Evolutionary conservation across 2,888 invertebrate species (phyloP).

Genomic region (Ceramica pisi): DNA sequence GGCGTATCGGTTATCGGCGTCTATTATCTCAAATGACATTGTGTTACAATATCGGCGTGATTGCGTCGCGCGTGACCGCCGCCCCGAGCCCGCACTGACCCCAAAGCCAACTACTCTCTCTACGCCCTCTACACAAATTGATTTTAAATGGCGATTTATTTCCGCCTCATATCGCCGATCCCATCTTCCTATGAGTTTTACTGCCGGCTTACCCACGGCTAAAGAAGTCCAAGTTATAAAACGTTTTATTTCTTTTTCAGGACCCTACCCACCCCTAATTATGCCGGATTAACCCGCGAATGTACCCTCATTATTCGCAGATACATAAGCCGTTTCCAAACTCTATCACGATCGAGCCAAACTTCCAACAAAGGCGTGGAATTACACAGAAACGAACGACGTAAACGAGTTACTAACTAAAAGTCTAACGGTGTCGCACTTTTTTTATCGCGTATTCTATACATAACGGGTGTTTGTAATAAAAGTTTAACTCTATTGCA

Average conservation of each 20-base stretch:
- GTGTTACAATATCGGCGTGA: conserved; percentile 69
- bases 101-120: conserved; percentile 84
- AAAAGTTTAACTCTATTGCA: conserved; percentile 80
- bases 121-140: conserved; percentile 90
- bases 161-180: conserved; percentile 90
- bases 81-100: conserved; percentile 70
- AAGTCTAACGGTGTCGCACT: conserved; percentile 74
- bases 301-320: conserved; percentile 75
- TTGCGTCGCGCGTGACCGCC: conserved; percentile 71
- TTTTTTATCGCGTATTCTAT: conserved; percentile 77
- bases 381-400: conserved; percentile 67
- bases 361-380: conserved; percentile 67
- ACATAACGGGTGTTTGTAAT: conserved; percentile 83
- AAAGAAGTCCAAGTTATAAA: conserved; percentile 89
- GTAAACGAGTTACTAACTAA: conserved; percentile 79
- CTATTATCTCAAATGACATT: conserved; percentile 66
- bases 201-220: conserved; percentile 88
- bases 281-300: conserved; percentile 79
- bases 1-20: conserved; percentile 63
- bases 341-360: conserved; percentile 65
- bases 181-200: conserved; percentile 90
- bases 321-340: conserved; percentile 62
- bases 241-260: conserved; percentile 89
- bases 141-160: conserved; percentile 91
- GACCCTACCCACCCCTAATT: conserved; percentile 83